Percentiles rank a stretch among this genome's conserved stretches.
phyloP scores from a whole-genome alignment of 2,113 vertebrate species.

The Poecilia latipinna region DNA sequence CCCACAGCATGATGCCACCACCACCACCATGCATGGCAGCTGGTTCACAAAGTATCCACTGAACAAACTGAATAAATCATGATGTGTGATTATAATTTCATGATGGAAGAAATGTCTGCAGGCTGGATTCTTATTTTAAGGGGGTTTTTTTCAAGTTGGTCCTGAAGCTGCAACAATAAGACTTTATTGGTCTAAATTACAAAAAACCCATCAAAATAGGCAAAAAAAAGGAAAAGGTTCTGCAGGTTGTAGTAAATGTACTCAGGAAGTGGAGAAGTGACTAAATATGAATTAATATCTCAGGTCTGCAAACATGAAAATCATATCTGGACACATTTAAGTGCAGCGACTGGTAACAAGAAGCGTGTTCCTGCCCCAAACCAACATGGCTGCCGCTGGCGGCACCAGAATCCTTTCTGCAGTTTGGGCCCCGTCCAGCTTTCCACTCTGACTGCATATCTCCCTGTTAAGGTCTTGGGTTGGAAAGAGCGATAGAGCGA shows the following conservation, averaged over 20 bases:
- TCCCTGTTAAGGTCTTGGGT: conserved; percentile 44
- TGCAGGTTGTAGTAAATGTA: not conserved
- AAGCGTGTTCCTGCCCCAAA: conserved; percentile 30
- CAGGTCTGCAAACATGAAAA: conserved; percentile 15
- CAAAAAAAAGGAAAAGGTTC: not conserved
- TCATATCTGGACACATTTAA: conserved; percentile 11
- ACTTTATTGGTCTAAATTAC: too few species aligned
- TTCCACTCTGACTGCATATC: conserved; percentile 53
- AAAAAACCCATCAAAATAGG: too few species aligned
- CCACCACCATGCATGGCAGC: too few species aligned
- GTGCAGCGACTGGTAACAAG: too few species aligned
- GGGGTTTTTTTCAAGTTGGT: too few species aligned
- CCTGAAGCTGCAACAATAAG: too few species aligned
- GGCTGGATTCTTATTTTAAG: too few species aligned
- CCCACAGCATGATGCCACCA: too few species aligned
- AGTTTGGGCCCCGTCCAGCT: conserved; percentile 58
- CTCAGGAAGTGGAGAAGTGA: not conserved
- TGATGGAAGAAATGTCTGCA: too few species aligned
- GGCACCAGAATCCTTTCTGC: conserved; percentile 42
- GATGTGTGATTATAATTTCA: too few species aligned
- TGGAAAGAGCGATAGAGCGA: conserved; percentile 45
- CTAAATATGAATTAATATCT: not conserved
- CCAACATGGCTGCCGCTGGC: conserved; percentile 58
- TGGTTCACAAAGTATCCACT: too few species aligned
- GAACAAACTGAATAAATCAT: too few species aligned